A percentile compares a stretch with the other conserved stretches of the same genome.
phyloP scores from a whole-genome alignment of 2,888 invertebrate genomes.

The Muscina levida region DNA sequence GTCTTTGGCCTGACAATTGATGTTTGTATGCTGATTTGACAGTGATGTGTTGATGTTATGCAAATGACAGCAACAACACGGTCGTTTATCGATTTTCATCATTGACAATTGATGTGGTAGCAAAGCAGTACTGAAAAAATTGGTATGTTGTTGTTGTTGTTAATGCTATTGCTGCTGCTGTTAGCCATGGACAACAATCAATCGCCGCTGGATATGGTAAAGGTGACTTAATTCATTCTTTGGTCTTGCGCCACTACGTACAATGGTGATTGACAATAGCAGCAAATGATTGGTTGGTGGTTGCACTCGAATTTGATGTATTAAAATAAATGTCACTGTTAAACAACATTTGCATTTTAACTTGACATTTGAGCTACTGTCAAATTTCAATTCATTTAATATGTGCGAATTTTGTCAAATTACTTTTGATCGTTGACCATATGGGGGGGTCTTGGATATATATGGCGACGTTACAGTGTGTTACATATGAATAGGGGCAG shows the following conservation, averaged over 20 bases:
- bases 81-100: slow-evolving; percentile 42
- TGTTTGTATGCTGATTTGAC: slow-evolving; percentile 64
- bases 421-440: slow-evolving; percentile 64
- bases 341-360: slow-evolving; percentile 58
- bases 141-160: slow-evolving; percentile 61
- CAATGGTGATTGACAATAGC: slow-evolving; percentile 59
- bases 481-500: no score
- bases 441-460: slow-evolving; percentile 8
- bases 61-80: slow-evolving; percentile 51
- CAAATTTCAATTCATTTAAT: slow-evolving; percentile 58
- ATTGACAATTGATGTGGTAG: slow-evolving; percentile 52
- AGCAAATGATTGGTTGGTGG: slow-evolving; percentile 24
- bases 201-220: slow-evolving; percentile 44
- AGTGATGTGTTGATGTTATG: slow-evolving; percentile 65
- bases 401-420: slow-evolving; percentile 65
- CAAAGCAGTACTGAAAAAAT: slow-evolving; percentile 57
- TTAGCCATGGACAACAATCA: slow-evolving; percentile 50
- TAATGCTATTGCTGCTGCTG: slow-evolving; percentile 33
- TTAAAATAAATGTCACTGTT: slow-evolving; percentile 63
- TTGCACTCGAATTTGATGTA: slow-evolving; percentile 54
- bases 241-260: slow-evolving; percentile 57
- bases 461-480: no score
- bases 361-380: slow-evolving; percentile 65
- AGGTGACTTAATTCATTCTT: slow-evolving; percentile 57
- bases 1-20: slow-evolving; percentile 60